Evolutionary conservation across 2,113 vertebrate species (phyloP).

Genomic region (Ceratotherium simum): DNA sequence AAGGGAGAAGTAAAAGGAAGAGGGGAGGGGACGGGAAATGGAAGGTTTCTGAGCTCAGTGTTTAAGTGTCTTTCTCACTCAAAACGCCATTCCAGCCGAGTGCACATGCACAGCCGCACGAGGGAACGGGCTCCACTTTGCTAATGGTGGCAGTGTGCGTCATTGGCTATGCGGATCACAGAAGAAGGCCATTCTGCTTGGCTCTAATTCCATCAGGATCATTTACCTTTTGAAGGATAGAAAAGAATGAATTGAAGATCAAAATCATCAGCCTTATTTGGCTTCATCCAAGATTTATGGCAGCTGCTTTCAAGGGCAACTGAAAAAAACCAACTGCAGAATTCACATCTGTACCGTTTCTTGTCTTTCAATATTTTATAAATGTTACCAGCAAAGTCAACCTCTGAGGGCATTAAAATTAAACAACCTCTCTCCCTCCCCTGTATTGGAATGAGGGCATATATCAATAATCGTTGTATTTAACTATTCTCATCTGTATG

Average conservation of each 20-base stretch:
- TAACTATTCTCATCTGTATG: conserved; percentile 42
- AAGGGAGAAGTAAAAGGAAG: not conserved
- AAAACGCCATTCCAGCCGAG: conserved; percentile 48
- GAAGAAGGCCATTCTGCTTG: conserved; percentile 80
- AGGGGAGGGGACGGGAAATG: not conserved
- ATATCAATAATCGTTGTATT: conserved; percentile 74
- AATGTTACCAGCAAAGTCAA: conserved; percentile 83
- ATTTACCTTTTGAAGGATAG: conserved; percentile 84
- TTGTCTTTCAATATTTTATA: conserved; percentile 87
- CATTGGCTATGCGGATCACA: conserved; percentile 79
- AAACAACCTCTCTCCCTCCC: conserved; percentile 62
- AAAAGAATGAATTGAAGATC: conserved; percentile 86
- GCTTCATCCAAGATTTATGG: conserved; percentile 88
- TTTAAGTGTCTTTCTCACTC: conserved; percentile 58
- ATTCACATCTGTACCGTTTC: conserved; percentile 81
- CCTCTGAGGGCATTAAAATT: conserved; percentile 82
- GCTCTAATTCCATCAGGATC: conserved; percentile 84
- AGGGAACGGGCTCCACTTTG: not conserved
- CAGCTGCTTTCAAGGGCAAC: conserved; percentile 84
- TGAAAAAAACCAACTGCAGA: conserved; percentile 74
- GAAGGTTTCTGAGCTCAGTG: conserved; percentile 37
- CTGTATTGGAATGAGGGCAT: conserved; percentile 59
- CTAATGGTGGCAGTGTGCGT: conserved; percentile 61
- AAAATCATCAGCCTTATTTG: conserved; percentile 85
- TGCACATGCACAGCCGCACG: not conserved